Conservation (phyloP, 2,113 vertebrate genomes). For the Poicephalus gulielmi region DNA sequence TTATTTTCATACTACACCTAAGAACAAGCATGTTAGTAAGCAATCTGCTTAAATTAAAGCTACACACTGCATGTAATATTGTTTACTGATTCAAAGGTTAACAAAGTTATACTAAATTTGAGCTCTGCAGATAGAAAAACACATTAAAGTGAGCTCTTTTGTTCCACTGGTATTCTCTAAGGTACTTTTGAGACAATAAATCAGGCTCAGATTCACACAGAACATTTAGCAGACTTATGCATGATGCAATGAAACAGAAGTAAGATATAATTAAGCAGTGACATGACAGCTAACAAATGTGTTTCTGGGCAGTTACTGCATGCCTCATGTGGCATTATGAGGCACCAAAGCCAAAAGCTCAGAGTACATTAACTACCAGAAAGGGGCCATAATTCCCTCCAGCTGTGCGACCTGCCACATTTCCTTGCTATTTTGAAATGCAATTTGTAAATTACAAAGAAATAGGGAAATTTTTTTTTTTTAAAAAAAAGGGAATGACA, state of each 20-base stretch:
- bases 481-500: not conserved
- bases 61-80: not conserved
- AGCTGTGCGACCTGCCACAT: conserved; percentile 28
- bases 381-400: conserved; percentile 52
- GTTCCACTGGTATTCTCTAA: conserved; percentile 20
- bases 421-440: conserved; percentile 44
- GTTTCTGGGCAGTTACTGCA: conserved; percentile 32
- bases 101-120: conserved; percentile 38
- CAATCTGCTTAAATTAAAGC: conserved; percentile 43
- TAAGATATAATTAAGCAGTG: conserved; percentile 38
- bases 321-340: conserved; percentile 48
- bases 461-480: not conserved
- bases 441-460: conserved; percentile 48
- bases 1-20: conserved; percentile 18
- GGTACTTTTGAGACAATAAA: conserved; percentile 36
- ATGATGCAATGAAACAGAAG: conserved; percentile 48
- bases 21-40: not conserved
- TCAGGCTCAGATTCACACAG: conserved; percentile 26
- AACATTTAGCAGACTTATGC: conserved; percentile 48
- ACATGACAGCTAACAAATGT: conserved; percentile 43
- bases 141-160: conserved; percentile 30
- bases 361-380: conserved; percentile 57
- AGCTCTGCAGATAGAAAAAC: conserved; percentile 15
- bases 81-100: conserved; percentile 56
- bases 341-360: conserved; percentile 49